These are phyloP conservation scores for Himalopsyche kuldschensis DNA, from an alignment of 2,888 invertebrate genomes.

Conservation along the genomic window DNA sequence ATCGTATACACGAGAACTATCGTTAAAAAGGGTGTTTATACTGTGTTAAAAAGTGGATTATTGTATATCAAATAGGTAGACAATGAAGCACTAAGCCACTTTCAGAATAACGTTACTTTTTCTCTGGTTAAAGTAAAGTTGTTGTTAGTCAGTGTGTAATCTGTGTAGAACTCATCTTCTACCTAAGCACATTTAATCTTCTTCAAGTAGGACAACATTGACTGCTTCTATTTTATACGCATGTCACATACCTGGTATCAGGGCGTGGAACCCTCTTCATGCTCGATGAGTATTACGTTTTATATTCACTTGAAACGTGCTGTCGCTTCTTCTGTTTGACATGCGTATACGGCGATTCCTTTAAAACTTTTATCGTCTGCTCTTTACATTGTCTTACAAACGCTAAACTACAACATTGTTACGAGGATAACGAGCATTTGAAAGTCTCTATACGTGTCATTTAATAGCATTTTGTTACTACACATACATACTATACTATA, in stretches of 20 bases:
- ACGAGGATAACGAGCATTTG: background rate
- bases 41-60: no score
- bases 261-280: background rate
- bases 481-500: no score
- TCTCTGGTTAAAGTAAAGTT: no score
- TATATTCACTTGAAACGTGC: background rate
- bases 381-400: background rate
- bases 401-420: background rate
- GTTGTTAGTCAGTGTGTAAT: background rate
- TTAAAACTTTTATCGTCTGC: background rate
- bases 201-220: background rate
- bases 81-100: no score
- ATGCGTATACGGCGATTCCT: conserved; percentile 1
- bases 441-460: background rate
- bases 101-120: no score
- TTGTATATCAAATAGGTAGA: no score
- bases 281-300: conserved; percentile 4
- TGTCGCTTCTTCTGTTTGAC: conserved; percentile 5
- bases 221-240: conserved; percentile 21
- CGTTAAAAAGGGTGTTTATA: no score
- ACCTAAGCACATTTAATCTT: background rate
- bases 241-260: conserved; percentile 5
- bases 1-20: no score
- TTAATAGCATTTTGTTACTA: background rate
- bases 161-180: background rate